Percentiles rank a stretch among this genome's conserved stretches.
Evolutionary conservation across 2,797 vertebrate genomes (phyloP).

Genomic region (Macroramphosus scolopax): DNA sequence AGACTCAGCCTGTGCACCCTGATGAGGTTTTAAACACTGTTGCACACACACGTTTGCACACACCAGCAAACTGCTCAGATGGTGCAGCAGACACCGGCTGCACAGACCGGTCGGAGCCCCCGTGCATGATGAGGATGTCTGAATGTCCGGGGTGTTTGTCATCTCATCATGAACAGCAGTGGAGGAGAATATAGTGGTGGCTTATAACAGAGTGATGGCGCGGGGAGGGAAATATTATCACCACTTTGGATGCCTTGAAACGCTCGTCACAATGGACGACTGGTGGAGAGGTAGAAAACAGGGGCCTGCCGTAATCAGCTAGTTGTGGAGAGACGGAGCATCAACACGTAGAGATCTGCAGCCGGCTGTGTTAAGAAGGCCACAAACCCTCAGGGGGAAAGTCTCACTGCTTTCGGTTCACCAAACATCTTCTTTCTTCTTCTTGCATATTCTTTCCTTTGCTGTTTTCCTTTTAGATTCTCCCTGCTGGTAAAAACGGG

Average conservation of each 20-base stretch:
- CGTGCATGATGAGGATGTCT: neutral
- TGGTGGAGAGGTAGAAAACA: neutral
- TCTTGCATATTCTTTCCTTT: slow-evolving; percentile 27
- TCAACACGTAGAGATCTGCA: slow-evolving; percentile 22
- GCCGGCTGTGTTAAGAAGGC: slow-evolving; percentile 40
- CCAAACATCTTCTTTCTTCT: slow-evolving; percentile 15
- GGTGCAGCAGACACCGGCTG: slow-evolving; percentile 6
- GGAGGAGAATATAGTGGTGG: too few relatives aligned
- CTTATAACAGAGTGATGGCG: too few relatives aligned
- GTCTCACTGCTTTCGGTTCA: slow-evolving; percentile 43
- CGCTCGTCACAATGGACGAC: too few relatives aligned
- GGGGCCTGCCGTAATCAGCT: too few relatives aligned
- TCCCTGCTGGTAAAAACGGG: slow-evolving; percentile 50
- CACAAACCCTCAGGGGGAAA: slow-evolving; percentile 23
- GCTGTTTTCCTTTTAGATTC: slow-evolving; percentile 37
- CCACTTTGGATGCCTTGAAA: too few relatives aligned
- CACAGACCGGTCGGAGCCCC: slow-evolving; percentile 5
- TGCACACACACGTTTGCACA: slow-evolving; percentile 1
- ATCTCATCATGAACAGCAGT: too few relatives aligned
- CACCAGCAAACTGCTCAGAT: slow-evolving; percentile 14
- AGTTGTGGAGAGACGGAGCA: slow-evolving; percentile 2
- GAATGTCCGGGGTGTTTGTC: too few relatives aligned
- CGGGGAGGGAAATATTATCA: too few relatives aligned
- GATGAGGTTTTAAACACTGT: slow-evolving; percentile 17
- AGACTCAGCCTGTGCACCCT: slow-evolving; percentile 8